Conservation (phyloP, 2,113 vertebrate species). For the Eurypyga helias region DNA sequence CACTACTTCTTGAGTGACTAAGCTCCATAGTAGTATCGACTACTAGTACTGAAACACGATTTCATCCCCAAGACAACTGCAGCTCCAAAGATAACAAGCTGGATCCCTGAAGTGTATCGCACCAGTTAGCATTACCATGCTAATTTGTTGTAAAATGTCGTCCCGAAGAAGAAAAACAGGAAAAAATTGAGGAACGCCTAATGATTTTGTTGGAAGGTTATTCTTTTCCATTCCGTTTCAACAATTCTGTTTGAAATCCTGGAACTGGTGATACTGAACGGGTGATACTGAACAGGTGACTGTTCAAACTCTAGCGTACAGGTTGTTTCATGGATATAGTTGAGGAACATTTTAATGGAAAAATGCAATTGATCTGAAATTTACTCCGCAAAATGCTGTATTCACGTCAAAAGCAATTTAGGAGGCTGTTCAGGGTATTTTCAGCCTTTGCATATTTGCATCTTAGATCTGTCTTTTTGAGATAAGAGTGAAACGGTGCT, state of each 20-base stretch:
- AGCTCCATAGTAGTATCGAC: conserved; percentile 16
- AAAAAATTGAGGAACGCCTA: background rate
- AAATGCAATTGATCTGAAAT: conserved; percentile 9
- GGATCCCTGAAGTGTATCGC: background rate
- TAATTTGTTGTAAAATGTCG: background rate
- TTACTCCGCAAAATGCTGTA: background rate
- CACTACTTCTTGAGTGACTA: conserved; percentile 34
- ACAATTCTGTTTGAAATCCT: background rate
- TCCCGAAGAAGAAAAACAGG: background rate
- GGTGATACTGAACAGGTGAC: background rate
- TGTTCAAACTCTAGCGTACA: background rate
- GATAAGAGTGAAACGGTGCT: background rate
- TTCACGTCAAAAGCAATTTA: background rate
- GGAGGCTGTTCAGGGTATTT: background rate
- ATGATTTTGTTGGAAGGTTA: background rate
- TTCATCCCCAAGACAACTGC: conserved; percentile 6
- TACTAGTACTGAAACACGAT: background rate
- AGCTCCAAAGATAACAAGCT: background rate
- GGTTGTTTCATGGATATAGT: background rate
- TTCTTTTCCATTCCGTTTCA: background rate
- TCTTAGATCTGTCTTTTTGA: background rate
- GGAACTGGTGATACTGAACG: background rate
- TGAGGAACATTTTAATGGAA: background rate
- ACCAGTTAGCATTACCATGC: background rate
- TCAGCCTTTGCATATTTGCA: background rate